Evolutionary conservation across 1,140 invertebrate genomes (phyloP), one percentile per base, ranked within the genome.

Genomic region (Oedothorax gibbosus): DNA sequence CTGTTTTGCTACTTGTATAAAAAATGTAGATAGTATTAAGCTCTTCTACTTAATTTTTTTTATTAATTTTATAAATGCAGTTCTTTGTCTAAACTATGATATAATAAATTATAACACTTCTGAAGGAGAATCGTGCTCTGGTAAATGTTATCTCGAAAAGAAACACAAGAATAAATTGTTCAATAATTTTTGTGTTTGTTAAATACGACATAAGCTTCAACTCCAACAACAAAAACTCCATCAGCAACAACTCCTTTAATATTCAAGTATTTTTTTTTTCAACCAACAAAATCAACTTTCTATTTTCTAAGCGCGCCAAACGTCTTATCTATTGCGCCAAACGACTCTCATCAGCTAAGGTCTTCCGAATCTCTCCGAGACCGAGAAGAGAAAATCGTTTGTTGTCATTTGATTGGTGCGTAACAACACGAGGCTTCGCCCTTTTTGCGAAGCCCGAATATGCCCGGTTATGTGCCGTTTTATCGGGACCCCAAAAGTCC

Each of bases 401-500:
- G 57, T 65, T 71, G 75, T 62, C 53, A 65, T 75, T 75, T 75
- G 53, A 60, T 75, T 75, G 18, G 54, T 57, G 18, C 0, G 21
- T 60, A 75, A 68, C 14, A 35, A 20, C 75, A 77, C 75, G 75
- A 62, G 75, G 75, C 60, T 77, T 77, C 60, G 60, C 75, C 72
- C 75, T 35, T 21, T 57, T 35, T 21, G 64, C 77, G 77, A 79
- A 79, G 77, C 64, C 51, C 53, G 77, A 79, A 79, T 79, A 79
- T 79, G 77, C 77, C 18, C 60, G 35, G 77, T 79, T 79, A 79
- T 79, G 77, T 79, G 77, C 62, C 62, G 51, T 20, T 21, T 21
- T 79, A 54, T 79, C 20, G 77, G 77, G 77, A 79, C 77, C 51
- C 12, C 66, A 79, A 54, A 65, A 54, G 77, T 68, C 77, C 77